Percentiles rank a stretch among this genome's conserved stretches.
Evolutionary conservation across 2,888 invertebrate genomes (phyloP).

Genomic region (Caenorhabditis zanzibari): DNA sequence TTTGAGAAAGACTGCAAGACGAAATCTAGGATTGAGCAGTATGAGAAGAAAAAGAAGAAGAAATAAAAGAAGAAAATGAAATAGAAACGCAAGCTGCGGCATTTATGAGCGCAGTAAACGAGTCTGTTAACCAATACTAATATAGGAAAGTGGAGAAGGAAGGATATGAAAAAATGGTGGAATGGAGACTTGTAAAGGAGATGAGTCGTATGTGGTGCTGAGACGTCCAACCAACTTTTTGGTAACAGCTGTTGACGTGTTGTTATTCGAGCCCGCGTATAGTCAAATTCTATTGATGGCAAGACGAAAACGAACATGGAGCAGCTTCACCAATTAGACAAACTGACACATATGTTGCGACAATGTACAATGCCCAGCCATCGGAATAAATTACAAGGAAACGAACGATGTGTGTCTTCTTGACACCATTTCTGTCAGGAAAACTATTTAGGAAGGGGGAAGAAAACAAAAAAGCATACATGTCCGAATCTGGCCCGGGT

Average conservation of each 20-base stretch:
- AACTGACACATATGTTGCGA: constrained; percentile 68
- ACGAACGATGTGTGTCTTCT: constrained; percentile 25
- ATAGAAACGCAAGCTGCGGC: constrained; percentile 34
- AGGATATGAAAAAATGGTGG: constrained; percentile 37
- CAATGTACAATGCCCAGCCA: constrained; percentile 60
- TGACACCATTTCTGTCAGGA: constrained; percentile 10
- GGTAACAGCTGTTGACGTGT: constrained; percentile 65
- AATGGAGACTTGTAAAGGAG: constrained; percentile 4
- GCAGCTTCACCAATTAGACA: constrained; percentile 68
- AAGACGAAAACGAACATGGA: constrained; percentile 21
- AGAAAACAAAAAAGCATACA: too few species aligned
- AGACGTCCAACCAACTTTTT: constrained; percentile 45
- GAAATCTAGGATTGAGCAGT: constrained; percentile 10
- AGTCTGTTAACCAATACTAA: constrained; percentile 38
- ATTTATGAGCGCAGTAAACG: constrained; percentile 45
- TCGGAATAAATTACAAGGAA: constrained; percentile 64
- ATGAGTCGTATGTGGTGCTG: constrained; percentile 5
- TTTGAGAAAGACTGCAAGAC: constrained; percentile 29
- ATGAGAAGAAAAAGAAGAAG: constrained; percentile 14
- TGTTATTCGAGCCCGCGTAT: constrained; percentile 62
- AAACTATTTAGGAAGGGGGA: background rate
- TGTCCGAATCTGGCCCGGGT: too few species aligned
- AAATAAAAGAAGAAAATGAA: constrained; percentile 22
- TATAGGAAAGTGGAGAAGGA: constrained; percentile 27
- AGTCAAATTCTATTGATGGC: constrained; percentile 62